Percentiles rank a stretch among this genome's conserved stretches.
phyloP scores from a whole-genome alignment of 1,140 invertebrate species.

The Drosophila tropicalis region DNA sequence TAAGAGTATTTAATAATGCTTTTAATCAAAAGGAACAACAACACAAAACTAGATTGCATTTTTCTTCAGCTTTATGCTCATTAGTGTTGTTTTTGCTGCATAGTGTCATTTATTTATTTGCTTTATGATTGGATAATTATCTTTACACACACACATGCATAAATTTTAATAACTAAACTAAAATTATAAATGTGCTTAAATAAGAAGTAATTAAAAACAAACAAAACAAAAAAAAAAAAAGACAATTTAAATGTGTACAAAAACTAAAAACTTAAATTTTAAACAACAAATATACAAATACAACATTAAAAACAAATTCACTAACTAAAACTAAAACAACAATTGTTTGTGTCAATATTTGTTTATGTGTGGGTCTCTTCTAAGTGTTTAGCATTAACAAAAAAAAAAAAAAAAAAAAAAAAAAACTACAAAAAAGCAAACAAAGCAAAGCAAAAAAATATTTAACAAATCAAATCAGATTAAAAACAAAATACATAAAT shows the following conservation, averaged over 20 bases:
- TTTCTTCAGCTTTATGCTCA: neutral
- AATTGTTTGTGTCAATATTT: slow-evolving; percentile 51
- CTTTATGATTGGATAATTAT: slow-evolving; percentile 1
- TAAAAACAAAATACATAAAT: slow-evolving; percentile 8
- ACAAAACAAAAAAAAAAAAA: slow-evolving; percentile 31
- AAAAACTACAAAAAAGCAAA: slow-evolving; percentile 28
- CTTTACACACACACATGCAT: slow-evolving; percentile 25
- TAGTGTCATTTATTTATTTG: neutral
- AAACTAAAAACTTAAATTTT: slow-evolving; percentile 47
- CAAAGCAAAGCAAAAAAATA: slow-evolving; percentile 16
- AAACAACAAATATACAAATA: slow-evolving; percentile 21
- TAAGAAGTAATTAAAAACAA: slow-evolving; percentile 47
- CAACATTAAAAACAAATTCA: slow-evolving; percentile 26
- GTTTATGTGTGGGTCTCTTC: slow-evolving; percentile 58
- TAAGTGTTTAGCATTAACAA: slow-evolving; percentile 51
- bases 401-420: slow-evolving; percentile 1
- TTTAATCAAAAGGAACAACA: no score
- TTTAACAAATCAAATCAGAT: slow-evolving; percentile 29
- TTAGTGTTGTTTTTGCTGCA: slow-evolving; percentile 1
- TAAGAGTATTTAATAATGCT: no score
- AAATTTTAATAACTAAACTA: slow-evolving; percentile 26
- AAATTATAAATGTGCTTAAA: slow-evolving; percentile 59
- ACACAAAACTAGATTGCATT: neutral
- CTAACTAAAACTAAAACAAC: slow-evolving; percentile 11
- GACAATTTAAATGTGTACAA: slow-evolving; percentile 60